Base-by-base conservation (phyloP, 2,888 invertebrate genomes). In the Drosophila peninsularis region DNA sequence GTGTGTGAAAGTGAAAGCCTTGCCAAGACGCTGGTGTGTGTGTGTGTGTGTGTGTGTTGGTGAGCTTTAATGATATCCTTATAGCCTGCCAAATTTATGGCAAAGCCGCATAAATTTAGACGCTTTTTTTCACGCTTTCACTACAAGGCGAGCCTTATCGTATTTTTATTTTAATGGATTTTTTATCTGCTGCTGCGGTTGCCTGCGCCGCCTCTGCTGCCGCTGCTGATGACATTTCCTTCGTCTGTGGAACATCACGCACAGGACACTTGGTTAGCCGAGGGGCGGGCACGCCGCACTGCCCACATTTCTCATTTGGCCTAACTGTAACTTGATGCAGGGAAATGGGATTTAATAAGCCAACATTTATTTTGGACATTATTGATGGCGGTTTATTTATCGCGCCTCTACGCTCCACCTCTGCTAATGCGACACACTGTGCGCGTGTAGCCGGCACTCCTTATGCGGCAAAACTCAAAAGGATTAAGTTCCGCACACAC, bases 401-500 rank as follows among this genome's bases (percentile, higher is more conserved):
- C 72, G 68, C 64, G 47, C 45, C 24, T 32, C 44, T 21, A 3
- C 6, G 19, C 34, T 30, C 24, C 37, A 9, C 39, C 9, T 81
- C 80, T 67, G 80, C 79, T 82, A 80, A 81, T 74, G 76, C 66
- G 53, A 19, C 37, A 37, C 47, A 62, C 62, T 49, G 34, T 34
- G 47, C 41, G 32, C 42, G 34, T 30, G 32, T 42, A 32, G 41
- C 42, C 32, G 42, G 9, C 50, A 14, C 69, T 70, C 60, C 77
- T 80, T 87, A 83, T 90, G 90, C 90, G 90, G 90, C 90, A 90
- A 88, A 90, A 80, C 82, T 86, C 82, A 90, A 90, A 90, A 87
- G 90, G 90, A 90, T 90, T 90, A 89, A 82, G 75, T 71, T 45
- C 24, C 78, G 75, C 69, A 70, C 68, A 67, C 69, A 49, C 27